Evolutionary conservation across 2,113 vertebrate species (phyloP).

Genomic region (Oreochromis spilurus): DNA sequence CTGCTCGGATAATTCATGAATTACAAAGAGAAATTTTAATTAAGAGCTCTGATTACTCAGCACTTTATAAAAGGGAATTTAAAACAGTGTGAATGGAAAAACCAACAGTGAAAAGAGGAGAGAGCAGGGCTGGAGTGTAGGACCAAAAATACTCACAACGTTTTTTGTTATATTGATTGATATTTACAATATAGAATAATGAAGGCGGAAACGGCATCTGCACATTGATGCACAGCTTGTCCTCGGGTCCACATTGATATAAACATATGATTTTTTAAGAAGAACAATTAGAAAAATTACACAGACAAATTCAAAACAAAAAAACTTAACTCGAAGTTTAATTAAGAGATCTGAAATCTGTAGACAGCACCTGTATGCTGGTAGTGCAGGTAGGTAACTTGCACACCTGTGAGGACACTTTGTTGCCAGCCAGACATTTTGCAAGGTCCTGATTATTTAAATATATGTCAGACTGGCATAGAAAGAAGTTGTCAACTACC

Average conservation of each 20-base stretch:
- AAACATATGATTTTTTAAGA: background rate
- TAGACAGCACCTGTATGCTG: background rate
- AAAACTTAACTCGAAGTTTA: background rate
- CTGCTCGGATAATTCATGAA: conserved; percentile 15
- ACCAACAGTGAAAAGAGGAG: background rate
- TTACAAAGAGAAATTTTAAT: conserved; percentile 47
- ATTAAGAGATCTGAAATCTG: background rate
- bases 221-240: background rate
- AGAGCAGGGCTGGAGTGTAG: background rate
- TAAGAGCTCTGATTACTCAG: background rate
- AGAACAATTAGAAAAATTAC: background rate
- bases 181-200: background rate
- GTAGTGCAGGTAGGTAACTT: background rate
- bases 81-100: background rate
- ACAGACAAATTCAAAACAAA: background rate
- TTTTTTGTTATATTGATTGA: background rate
- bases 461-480: background rate
- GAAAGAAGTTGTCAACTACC: background rate
- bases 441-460: background rate
- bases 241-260: background rate
- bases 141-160: background rate
- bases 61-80: background rate
- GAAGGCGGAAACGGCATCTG: background rate
- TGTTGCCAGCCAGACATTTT: background rate
- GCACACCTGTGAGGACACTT: background rate